Conservation (phyloP, 2,797 vertebrate species). For the Ctenosaura bakeri region DNA sequence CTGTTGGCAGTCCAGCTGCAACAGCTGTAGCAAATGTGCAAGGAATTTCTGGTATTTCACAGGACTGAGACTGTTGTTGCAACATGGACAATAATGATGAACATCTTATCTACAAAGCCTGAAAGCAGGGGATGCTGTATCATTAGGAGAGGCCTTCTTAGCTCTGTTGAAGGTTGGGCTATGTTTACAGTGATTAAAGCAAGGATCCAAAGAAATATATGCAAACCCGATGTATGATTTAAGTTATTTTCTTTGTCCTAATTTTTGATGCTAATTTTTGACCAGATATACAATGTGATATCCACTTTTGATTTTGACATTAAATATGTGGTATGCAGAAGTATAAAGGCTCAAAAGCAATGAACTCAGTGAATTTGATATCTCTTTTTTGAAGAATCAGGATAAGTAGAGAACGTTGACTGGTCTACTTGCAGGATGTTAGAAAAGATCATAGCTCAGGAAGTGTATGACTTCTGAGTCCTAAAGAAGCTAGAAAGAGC, state of each 20-base stretch:
- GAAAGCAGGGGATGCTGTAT: neutral
- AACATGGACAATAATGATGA: neutral
- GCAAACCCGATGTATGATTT: neutral
- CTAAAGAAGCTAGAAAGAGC: neutral
- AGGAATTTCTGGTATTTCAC: slow-evolving; percentile 5
- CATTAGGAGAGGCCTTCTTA: neutral
- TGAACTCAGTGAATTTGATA: neutral
- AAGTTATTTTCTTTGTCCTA: neutral
- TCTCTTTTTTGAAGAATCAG: neutral
- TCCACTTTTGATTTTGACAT: neutral
- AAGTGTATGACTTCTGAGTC: neutral
- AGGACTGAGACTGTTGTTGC: neutral
- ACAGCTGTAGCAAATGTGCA: slow-evolving; percentile 2
- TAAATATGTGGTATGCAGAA: neutral
- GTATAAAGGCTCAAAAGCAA: neutral
- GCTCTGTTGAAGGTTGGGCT: neutral
- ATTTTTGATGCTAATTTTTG: neutral
- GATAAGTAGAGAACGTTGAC: neutral
- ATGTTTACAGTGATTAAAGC: neutral
- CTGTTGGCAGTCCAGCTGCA: neutral
- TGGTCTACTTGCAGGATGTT: neutral
- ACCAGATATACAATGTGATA: too few species aligned
- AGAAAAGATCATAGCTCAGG: neutral
- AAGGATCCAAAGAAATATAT: neutral
- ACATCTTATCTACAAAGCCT: neutral